Percentiles rank a stretch among this genome's conserved stretches.
phyloP scores from a whole-genome alignment of 1,140 invertebrate species.

The Drosophila grimshawi region DNA sequence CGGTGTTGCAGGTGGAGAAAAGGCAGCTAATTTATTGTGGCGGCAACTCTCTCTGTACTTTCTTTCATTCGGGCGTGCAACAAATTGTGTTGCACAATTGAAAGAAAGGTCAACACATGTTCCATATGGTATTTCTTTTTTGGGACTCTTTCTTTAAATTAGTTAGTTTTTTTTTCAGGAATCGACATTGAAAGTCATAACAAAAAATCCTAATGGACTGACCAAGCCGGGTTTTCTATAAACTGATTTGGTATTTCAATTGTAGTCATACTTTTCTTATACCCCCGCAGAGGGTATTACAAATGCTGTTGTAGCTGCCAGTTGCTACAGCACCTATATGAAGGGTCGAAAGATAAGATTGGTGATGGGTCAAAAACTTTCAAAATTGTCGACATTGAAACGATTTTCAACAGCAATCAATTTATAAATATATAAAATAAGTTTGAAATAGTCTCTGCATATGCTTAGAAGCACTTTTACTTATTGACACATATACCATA shows the following conservation, averaged over 20 bases:
- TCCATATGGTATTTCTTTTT: slow-evolving; percentile 28
- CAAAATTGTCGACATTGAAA: neutral
- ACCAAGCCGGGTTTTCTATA: neutral
- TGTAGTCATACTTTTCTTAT: slow-evolving; percentile 2
- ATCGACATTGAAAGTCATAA: slow-evolving; percentile 36
- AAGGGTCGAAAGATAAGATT: too few species aligned
- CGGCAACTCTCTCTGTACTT: slow-evolving; percentile 48
- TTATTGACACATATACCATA: neutral
- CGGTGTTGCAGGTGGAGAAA: slow-evolving; percentile 15
- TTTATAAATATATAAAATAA: too few species aligned
- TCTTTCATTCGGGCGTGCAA: slow-evolving; percentile 45
- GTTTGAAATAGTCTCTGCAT: neutral
- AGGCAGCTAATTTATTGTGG: slow-evolving; percentile 44
- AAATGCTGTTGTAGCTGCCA: too few species aligned
- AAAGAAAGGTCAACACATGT: slow-evolving; percentile 8
- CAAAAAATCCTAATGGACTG: slow-evolving; percentile 38
- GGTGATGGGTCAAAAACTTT: neutral
- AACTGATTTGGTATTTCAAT: slow-evolving; percentile 4
- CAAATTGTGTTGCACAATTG: slow-evolving; percentile 42
- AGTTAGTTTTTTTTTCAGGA: slow-evolving; percentile 19
- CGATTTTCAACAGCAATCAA: too few species aligned
- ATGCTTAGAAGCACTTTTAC: neutral
- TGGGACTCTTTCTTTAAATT: slow-evolving; percentile 30
- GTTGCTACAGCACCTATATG: too few species aligned
- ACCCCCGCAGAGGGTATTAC: too few species aligned